Evolutionary conservation across 2,797 vertebrate genomes (phyloP).

Genomic region (Lates japonicus): DNA sequence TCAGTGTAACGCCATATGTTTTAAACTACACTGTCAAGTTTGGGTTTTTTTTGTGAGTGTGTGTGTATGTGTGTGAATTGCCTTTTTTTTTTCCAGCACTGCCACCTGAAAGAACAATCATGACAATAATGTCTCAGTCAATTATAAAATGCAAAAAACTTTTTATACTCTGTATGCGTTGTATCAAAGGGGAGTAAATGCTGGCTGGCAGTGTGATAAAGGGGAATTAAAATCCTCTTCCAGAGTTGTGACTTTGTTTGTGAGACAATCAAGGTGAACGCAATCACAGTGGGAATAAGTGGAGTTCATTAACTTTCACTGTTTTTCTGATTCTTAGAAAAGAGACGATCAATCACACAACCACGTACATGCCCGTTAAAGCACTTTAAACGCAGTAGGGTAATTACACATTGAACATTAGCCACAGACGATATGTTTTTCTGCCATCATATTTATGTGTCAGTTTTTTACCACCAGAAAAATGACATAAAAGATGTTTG

Average conservation of each 20-base stretch:
- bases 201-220: not conserved
- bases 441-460: constrained; percentile 1
- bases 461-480: constrained; percentile 2
- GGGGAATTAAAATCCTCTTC: constrained; percentile 24
- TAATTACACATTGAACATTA: constrained; percentile 17
- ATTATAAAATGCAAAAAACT: not conserved
- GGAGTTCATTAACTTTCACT: constrained; percentile 15
- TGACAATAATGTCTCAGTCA: not conserved
- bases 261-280: constrained; percentile 37
- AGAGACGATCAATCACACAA: constrained; percentile 1
- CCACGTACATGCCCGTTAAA: not conserved
- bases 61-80: too few species aligned
- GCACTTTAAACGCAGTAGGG: constrained; percentile 11
- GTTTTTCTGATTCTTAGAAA: constrained; percentile 20
- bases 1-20: not conserved
- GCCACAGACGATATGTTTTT: constrained; percentile 24
- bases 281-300: constrained; percentile 27
- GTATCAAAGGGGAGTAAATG: not conserved
- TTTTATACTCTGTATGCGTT: not conserved
- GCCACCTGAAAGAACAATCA: not conserved
- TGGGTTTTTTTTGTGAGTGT: not conserved
- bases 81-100: not conserved
- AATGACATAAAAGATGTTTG: constrained; percentile 20
- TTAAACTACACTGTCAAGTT: not conserved
- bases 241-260: constrained; percentile 29